Percentiles rank a stretch among this genome's conserved stretches.
Evolutionary conservation across 2,113 vertebrate species (phyloP).

Genomic region (Melospiza melodia): DNA sequence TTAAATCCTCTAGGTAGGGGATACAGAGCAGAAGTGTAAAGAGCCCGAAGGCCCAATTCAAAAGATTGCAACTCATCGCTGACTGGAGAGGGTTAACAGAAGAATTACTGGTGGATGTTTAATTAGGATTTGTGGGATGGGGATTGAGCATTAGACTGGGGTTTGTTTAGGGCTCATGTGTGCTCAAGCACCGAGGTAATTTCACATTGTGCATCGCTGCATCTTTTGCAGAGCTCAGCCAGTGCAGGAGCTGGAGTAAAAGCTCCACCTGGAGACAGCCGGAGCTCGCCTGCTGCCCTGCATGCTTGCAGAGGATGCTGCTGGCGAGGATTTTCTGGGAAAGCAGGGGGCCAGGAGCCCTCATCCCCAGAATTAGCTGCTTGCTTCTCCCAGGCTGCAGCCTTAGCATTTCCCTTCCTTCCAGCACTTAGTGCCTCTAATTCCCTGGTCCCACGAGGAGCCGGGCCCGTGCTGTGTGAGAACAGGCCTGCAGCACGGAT

Average conservation of each 20-base stretch:
- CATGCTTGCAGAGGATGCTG: rapidly evolving
- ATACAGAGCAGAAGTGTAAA: background rate
- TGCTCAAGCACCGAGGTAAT: conserved; percentile 6
- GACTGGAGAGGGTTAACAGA: conserved; percentile 40
- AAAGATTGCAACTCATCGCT: background rate
- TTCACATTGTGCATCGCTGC: background rate
- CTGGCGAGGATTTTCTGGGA: background rate
- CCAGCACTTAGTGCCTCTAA: background rate
- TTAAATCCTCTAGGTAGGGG: conserved; percentile 16
- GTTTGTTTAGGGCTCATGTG: conserved; percentile 43
- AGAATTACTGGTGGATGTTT: conserved; percentile 35
- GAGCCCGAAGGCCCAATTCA: background rate
- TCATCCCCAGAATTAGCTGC: background rate
- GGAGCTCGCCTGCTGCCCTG: background rate
- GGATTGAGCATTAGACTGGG: conserved; percentile 18
- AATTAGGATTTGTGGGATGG: conserved; percentile 57
- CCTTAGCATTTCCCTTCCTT: background rate
- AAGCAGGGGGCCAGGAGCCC: background rate
- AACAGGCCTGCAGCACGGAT: background rate
- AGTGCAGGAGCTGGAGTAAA: conserved; percentile 60
- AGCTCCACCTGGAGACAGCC: conserved; percentile 71
- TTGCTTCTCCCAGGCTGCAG: background rate
- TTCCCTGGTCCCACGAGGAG: rapidly evolving
- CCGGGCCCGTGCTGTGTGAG: rapidly evolving
- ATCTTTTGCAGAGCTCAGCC: background rate